Evolutionary conservation across 2,888 invertebrate species (phyloP), one percentile per base, ranked within the genome.

Genomic region (Entomobrya proxima): DNA sequence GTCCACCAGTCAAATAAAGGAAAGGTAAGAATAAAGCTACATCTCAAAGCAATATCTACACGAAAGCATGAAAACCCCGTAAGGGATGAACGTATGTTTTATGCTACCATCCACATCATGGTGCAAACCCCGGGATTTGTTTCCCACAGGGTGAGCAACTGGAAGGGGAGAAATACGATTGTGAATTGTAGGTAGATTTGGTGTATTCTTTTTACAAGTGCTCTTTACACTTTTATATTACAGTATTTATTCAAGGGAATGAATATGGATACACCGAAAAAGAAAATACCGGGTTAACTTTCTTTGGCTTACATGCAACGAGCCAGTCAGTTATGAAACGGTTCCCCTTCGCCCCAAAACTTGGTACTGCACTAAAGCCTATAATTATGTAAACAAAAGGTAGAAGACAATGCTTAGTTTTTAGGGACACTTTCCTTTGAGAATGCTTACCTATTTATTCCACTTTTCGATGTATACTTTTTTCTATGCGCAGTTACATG

Each of bases 231-330:
- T n/a, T 24, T 9, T 80, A 40, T 64, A 76, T 61, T 74, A 74
- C 55, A 24, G 82, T 75, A 82, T 82, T 82, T 35, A 82, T 64
- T 74, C 47, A 64, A 75, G 35, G n/a, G 72, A 37, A 72, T 80
- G 81, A 44, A 74, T n/a, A n/a, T 79, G 50, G 77, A 40, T 58
- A 44, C 58, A 40, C 21, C 27, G n/a, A 27, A 72, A 35, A 44
- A 50, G 82, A 37, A 82, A 82, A 82, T 82, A 64, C 52, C 32
- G n/a, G 82, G 82, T 82, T 82, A 82, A 58, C 76, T 75, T 82
- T 82, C 61, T 67, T 47, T 47, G 24, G 35, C 35, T 11, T 35
- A 35, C 18, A 47, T 44, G 21, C 61, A 50, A 67, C 24, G 74
- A 47, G 74, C 67, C 9, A 44, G 47, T 50, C 47, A 61, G n/a